A percentile compares a stretch with the other conserved stretches of the same genome.
Conservation (phyloP, 1,140 invertebrate genomes). For the Tetramorium alpestre region DNA sequence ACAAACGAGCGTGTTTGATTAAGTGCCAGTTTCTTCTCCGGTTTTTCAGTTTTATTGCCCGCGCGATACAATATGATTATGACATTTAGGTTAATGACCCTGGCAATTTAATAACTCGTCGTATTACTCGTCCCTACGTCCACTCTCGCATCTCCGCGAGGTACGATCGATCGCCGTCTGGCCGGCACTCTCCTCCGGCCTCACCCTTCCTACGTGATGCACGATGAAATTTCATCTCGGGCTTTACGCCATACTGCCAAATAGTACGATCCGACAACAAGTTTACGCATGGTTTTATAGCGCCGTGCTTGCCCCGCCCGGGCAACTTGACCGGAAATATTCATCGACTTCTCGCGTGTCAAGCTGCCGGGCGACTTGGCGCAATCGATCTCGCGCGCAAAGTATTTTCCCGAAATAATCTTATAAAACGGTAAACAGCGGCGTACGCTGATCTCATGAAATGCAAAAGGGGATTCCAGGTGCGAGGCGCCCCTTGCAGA, state of each 20-base stretch:
- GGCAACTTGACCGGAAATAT: slow-evolving; percentile 11
- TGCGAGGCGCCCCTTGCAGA: background rate
- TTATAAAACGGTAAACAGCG: slow-evolving; percentile 13
- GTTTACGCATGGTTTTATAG: slow-evolving; percentile 47
- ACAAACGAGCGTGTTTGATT: background rate
- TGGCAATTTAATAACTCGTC: slow-evolving; percentile 68
- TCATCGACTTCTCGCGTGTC: slow-evolving; percentile 13
- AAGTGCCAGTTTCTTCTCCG: background rate
- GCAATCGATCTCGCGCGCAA: slow-evolving; percentile 22
- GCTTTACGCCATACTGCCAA: slow-evolving; percentile 35
- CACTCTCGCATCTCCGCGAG: slow-evolving; percentile 48
- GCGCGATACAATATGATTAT: slow-evolving; percentile 6
- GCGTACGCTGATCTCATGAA: slow-evolving; percentile 27
- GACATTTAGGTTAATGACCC: slow-evolving; percentile 61
- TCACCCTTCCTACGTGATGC: slow-evolving; percentile 6
- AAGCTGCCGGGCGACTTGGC: slow-evolving; percentile 5
- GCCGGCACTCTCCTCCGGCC: slow-evolving; percentile 18
- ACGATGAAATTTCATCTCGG: slow-evolving; percentile 52
- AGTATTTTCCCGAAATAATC: slow-evolving; percentile 13
- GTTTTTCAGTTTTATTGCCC: background rate
- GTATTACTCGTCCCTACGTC: slow-evolving; percentile 42
- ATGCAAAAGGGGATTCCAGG: slow-evolving; percentile 41
- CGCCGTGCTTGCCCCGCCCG: background rate
- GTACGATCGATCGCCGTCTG: slow-evolving; percentile 65
- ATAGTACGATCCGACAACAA: slow-evolving; percentile 45